A percentile compares a stretch with the other conserved stretches of the same genome.
These are phyloP conservation scores for Cossypha caffra DNA, from an alignment of 2,797 vertebrate genomes.

Conservation along the genomic window DNA sequence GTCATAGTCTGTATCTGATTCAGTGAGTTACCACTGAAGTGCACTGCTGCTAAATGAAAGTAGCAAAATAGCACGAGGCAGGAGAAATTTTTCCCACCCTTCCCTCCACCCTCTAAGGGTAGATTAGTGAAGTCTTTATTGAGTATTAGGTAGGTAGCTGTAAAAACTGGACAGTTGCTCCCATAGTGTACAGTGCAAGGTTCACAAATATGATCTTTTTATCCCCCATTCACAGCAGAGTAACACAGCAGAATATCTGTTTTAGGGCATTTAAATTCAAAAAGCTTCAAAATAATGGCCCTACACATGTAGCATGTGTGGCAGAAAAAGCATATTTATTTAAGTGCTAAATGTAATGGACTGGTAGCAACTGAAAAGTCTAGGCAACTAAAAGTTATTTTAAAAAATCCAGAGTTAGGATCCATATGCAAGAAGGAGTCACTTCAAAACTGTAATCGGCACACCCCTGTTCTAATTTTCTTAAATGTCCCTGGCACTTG, in stretches of 20 bases:
- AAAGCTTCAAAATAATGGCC: neutral
- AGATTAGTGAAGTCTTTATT: neutral
- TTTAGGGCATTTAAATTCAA: neutral
- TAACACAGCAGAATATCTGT: neutral
- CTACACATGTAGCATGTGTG: neutral
- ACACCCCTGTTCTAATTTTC: neutral
- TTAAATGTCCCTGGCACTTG: neutral
- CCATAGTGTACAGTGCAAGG: neutral
- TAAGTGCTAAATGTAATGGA: neutral
- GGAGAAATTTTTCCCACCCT: neutral
- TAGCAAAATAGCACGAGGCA: neutral
- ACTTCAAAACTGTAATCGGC: neutral
- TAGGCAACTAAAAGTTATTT: neutral
- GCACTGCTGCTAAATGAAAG: neutral
- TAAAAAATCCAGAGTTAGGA: neutral
- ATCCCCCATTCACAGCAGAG: neutral
- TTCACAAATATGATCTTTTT: neutral
- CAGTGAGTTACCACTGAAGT: neutral
- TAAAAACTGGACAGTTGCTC: neutral
- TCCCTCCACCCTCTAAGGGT: neutral
- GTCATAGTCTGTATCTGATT: neutral
- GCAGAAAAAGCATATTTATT: neutral
- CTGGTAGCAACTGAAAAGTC: neutral
- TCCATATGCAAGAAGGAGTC: neutral
- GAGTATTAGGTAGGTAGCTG: neutral